Evolutionary conservation across 2,888 invertebrate species (phyloP), one percentile per base, ranked within the genome.

Genomic region (Harpalus rubripes): DNA sequence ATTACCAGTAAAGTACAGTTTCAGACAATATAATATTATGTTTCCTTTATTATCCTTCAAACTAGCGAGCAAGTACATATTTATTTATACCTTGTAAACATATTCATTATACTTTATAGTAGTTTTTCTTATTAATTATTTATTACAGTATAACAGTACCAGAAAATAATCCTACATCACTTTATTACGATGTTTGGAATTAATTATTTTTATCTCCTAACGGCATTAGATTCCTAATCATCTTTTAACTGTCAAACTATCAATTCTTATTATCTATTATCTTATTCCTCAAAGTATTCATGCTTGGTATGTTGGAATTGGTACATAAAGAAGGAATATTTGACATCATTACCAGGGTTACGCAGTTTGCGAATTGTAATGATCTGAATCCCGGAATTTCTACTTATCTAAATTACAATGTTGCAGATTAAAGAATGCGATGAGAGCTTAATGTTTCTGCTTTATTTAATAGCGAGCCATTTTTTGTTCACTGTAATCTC

Each of bases 331-430:
- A 39, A 68, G 32, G 15, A 68, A 68, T 68, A 12, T 68, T 68
- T 68, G 32, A 39, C 15, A 68, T n/a, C 32, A 39, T 65, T 26
- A 65, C 26, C 65, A 26, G n/a, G 12, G 26, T 68, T 68, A 68
- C 68, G 68, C 26, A 15, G 15, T 32, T 26, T 12, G 15, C 15
- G 68, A 68, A 65, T 65, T 26, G 65, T 65, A 65, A 68, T 68
- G 26, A 32, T 15, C 68, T n/a, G 68, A 39, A 26, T n/a, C 63
- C 7, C 8, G 26, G 26, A 22, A 39, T 68, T 39, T 39, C 68
- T 68, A 68, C 68, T 68, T 68, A 68, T 68, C 68, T 68, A 68
- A 68, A 68, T 68, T 32, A 68, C 32, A 15, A n/a, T 68, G 26
- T 68, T 68, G 32, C 68, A 26, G 39, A 68, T 68, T 68, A 68